Base-by-base conservation (phyloP, 2,797 vertebrate genomes). In the Danionella dracula region DNA sequence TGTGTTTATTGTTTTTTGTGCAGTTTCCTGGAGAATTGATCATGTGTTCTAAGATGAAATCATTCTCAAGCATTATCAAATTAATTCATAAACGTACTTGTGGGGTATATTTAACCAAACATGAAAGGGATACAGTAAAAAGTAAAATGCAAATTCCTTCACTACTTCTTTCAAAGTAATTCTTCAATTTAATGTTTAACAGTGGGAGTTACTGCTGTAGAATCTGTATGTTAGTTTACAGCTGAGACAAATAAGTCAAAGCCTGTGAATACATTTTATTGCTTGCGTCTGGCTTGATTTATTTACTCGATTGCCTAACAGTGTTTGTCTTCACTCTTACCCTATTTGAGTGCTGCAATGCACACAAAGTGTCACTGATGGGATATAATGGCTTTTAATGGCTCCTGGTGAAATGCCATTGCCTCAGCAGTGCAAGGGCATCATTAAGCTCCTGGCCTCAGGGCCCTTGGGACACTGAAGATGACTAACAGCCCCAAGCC, bases 371-470 rank as follows among this genome's bases (percentile, higher is more conserved):
- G 66, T 57, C 72, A 70, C 51, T 60, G 49, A 60, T 54, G 17
- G 54, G 51, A 67, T 65, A 67, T 73, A 76, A 73, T 59, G 56
- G 45, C 49, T 68, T 56, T 71, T 66, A 75, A 70, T 70, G 64
- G 42, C 48, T 48, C 35, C 40, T 38, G 55, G 42, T 76, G 65
- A 57, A 67, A 65, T 50, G 20, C 45, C 57, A 62, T 59, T 45
- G 60, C 45, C 50, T 59, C 67, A 44, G 65, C 50, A 38, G 72
- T 72, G 48, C 71, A 74, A 53, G 60, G 58, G 51, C 55, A 64
- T 68, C 70, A 57, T 72, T 76, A 63, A 74, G 67, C 53, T 59
- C 31, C n/a, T 55, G 38, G 41, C 66, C 71, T 34, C 51, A n/a
- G 63, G 62, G 69, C 46, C 29, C 13, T 19, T 8, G 45, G 51